Evolutionary conservation across 2,888 invertebrate genomes (phyloP).

Genomic region (Hermaeophaga mercurialis): DNA sequence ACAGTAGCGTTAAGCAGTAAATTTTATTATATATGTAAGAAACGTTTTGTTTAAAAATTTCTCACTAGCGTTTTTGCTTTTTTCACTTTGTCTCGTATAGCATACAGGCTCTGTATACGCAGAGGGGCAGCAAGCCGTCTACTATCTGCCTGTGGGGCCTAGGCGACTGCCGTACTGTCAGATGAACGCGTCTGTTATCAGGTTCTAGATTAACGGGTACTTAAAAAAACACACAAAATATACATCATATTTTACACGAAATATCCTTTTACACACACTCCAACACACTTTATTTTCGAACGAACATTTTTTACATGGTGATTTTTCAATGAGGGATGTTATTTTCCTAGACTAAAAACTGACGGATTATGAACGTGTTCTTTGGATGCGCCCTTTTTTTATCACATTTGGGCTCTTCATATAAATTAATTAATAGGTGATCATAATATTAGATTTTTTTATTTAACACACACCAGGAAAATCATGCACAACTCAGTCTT

Average conservation of each 20-base stretch:
- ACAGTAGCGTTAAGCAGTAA: conserved; percentile 31
- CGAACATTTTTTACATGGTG: background rate
- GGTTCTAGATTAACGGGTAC: conserved; percentile 60
- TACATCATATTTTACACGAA: conserved; percentile 32
- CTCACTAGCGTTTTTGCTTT: conserved; percentile 52
- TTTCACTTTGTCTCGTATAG: conserved; percentile 58
- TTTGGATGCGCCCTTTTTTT: too few relatives aligned
- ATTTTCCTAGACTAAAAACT: background rate
- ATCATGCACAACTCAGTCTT: too few relatives aligned
- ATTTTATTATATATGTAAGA: conserved; percentile 41
- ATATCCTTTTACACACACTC: conserved; percentile 23
- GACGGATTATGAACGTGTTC: too few relatives aligned
- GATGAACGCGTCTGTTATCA: conserved; percentile 56
- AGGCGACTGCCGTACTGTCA: conserved; percentile 53
- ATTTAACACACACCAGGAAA: too few relatives aligned
- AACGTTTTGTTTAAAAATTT: conserved; percentile 43
- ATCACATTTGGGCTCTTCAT: too few relatives aligned
- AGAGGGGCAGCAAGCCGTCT: conserved; percentile 60
- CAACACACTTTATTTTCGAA: conserved; percentile 6
- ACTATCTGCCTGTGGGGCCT: conserved; percentile 61
- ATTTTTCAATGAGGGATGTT: background rate
- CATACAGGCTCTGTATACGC: conserved; percentile 60
- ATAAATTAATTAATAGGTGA: too few relatives aligned
- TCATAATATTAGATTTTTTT: too few relatives aligned
- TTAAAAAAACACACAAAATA: conserved; percentile 54